Evolutionary conservation across 2,113 vertebrate genomes (phyloP).

Genomic region (Orientallactaga bullata): DNA sequence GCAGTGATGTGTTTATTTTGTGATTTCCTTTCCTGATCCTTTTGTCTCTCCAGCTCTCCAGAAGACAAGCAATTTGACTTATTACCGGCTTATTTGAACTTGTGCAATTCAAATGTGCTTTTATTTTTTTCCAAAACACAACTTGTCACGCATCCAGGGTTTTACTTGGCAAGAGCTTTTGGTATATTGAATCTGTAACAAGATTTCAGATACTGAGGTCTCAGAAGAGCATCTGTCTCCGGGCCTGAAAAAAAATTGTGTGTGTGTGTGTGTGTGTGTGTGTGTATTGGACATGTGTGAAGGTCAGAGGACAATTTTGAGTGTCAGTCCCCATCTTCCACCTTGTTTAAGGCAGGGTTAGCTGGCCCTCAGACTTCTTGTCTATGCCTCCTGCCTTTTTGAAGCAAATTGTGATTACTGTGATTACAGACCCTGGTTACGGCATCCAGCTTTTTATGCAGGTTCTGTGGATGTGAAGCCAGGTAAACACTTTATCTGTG

Average conservation of each 20-base stretch:
- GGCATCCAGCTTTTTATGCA: no score
- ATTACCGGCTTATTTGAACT: slow-evolving; percentile 1
- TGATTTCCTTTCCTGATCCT: slow-evolving; percentile 52
- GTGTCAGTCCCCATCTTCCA: no score
- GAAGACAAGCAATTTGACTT: slow-evolving; percentile 33
- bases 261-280: no score
- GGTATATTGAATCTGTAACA: not conserved
- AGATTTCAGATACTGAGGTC: not conserved
- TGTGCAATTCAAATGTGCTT: not conserved
- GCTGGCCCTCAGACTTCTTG: no score
- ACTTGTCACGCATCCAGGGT: not conserved
- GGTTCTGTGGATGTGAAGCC: no score
- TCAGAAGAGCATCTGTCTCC: not conserved
- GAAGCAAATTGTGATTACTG: no score
- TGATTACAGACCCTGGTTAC: no score
- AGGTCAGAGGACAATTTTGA: no score
- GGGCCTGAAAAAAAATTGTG: not conserved
- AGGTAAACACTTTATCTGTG: no score
- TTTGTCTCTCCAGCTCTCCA: not conserved
- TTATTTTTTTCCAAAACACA: not conserved
- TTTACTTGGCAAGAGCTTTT: not conserved
- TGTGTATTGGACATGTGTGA: no score
- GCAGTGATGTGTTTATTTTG: slow-evolving; percentile 49
- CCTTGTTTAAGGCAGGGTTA: no score
- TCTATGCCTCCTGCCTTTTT: no score